Evolutionary conservation across 2,113 vertebrate genomes (phyloP), one percentile per base, ranked within the genome.

Genomic region (Erythrolamprus reginae): DNA sequence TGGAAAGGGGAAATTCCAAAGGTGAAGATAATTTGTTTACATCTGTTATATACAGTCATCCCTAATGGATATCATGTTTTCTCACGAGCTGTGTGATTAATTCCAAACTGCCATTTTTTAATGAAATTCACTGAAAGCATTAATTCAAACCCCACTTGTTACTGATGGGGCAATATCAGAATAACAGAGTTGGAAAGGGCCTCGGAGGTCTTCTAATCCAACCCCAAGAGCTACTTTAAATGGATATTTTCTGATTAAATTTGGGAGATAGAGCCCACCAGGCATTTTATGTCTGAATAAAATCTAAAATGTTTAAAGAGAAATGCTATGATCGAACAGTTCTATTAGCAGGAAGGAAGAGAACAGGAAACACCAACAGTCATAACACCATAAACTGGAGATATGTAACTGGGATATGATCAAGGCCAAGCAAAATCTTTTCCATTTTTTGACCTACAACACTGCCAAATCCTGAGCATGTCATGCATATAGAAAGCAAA

Each of bases 351-450:
- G 50, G 96, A 97, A 96, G 93, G 96, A 96, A 96, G 96, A 93
- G 96, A 96, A 96, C 94, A 94, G 96, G 96, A 95, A 91, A 92
- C 94, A 96, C 96, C 96, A 96, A 96, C 96, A 96, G 97, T 96
- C 96, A 77, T 96, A 96, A 95, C 91, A 97, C 94, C 96, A 96
- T 93, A 96, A 97, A 97, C 97, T 97, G 97, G 97, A 98, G 97
- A 98, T 97, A 96, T 89, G 95, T 97, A 97, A 97, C 97, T 97
- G 97, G 97, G 97, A 95, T 94, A 96, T 91, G 94, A 96, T 96
- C 28, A 92, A 97, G 94, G 96, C 94, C 95, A 95, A 97, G 95
- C 95, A 95, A 95, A 96, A 93, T 70, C 51, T 96, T 97, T 96
- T 96, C 94, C 94, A 91, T 97, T 96, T 96, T 95, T 96, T 97